These are phyloP conservation scores for Cylloceria caligata DNA, from an alignment of 2,888 invertebrate species.

Conservation along the genomic window DNA sequence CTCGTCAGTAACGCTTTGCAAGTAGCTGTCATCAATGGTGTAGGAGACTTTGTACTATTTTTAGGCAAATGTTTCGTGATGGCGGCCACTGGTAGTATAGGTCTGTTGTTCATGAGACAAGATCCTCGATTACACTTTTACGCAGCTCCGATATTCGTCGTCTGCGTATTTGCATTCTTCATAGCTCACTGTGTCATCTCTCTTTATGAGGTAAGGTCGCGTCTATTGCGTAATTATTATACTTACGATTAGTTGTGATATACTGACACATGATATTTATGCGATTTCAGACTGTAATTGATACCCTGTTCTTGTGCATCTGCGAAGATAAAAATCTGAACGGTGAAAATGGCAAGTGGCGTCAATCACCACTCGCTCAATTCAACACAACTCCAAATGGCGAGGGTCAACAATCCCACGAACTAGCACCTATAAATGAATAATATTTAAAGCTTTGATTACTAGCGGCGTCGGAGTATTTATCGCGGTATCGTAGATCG, in stretches of 20 bases:
- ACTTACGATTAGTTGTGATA: neutral
- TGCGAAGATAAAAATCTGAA: conserved; percentile 96
- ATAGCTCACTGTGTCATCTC: conserved; percentile 97
- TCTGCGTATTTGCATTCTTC: conserved; percentile 94
- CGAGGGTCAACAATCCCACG: conserved; percentile 83
- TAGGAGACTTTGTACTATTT: conserved; percentile 97
- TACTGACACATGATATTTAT: neutral
- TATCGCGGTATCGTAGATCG: neutral
- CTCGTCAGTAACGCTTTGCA: conserved; percentile 93
- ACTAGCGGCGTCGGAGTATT: neutral
- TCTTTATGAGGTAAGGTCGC: conserved; percentile 92
- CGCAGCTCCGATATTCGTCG: conserved; percentile 93
- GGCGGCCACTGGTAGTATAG: conserved; percentile 92
- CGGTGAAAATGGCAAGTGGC: conserved; percentile 88
- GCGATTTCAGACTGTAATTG: conserved; percentile 93
- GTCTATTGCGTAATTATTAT: neutral
- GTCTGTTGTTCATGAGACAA: conserved; percentile 91
- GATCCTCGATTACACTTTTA: conserved; percentile 92
- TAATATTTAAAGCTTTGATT: conserved; percentile 51
- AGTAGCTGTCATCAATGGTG: conserved; percentile 96
- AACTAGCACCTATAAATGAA: conserved; percentile 85
- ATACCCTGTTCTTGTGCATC: conserved; percentile 96
- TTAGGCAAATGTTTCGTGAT: conserved; percentile 94
- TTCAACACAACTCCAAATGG: conserved; percentile 76
- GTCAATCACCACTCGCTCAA: conserved; percentile 80